These are phyloP conservation scores for Ferdinandea cuprea DNA, from an alignment of 2,888 invertebrate species.

Conservation along the genomic window DNA sequence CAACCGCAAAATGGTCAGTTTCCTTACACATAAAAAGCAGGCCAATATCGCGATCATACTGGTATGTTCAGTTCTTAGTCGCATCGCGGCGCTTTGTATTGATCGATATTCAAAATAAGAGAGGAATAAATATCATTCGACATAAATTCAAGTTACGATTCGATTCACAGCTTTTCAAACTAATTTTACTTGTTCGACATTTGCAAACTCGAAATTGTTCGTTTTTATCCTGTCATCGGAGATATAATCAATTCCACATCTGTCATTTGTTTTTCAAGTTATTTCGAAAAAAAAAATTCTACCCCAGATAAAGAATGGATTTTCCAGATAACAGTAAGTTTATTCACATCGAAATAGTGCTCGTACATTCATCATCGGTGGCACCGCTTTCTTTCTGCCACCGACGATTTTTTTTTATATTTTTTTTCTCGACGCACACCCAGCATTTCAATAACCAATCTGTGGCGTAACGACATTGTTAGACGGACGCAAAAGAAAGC, in stretches of 20 bases:
- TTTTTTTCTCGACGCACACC: background rate
- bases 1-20: too few species aligned
- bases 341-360: background rate
- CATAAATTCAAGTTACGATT: too few species aligned
- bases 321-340: constrained; percentile 12
- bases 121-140: too few species aligned
- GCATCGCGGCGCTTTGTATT: too few species aligned
- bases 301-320: constrained; percentile 20
- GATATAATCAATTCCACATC: constrained; percentile 3
- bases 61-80: too few species aligned
- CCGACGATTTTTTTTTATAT: background rate
- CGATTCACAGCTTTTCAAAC: too few species aligned
- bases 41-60: too few species aligned
- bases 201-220: background rate
- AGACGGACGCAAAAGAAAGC: constrained; percentile 40
- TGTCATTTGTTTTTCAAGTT: constrained; percentile 16
- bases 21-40: too few species aligned
- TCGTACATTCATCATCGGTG: constrained; percentile 5
- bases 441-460: constrained; percentile 17
- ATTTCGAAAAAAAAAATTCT: background rate
- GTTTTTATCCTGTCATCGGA: background rate
- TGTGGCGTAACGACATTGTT: background rate
- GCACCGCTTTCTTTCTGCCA: background rate
- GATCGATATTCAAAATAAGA: too few species aligned
- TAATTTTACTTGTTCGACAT: background rate